Evolutionary conservation across 2,888 invertebrate genomes (phyloP), one percentile per base, ranked within the genome.

Genomic region (Hecatera dysodea): DNA sequence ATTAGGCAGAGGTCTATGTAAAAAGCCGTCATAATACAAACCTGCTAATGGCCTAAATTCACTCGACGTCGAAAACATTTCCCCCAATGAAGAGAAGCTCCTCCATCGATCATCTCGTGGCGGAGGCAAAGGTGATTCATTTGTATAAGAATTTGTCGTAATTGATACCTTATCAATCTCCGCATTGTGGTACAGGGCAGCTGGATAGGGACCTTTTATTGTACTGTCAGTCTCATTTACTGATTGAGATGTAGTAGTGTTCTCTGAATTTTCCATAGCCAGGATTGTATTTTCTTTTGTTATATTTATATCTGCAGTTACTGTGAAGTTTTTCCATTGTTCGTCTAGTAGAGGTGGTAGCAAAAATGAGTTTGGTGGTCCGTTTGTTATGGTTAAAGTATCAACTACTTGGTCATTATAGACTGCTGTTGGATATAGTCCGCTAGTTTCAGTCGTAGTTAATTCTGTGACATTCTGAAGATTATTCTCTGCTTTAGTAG

Each of bases 1-100:
- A 44, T 74, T 91, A 74, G 90, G 90, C 66, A 93, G 76, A 71
- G 92, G 90, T 78, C 85, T 92, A 83, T 94, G 92, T 64, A 95
- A 89, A 90, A 89, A 95, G 67, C 95, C 94, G 81, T 95, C 95
- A 81, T 95, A 95, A 88, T 96, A 95, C 77, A 95, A 92, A 57
- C 95, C 95, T 33, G 95, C 93, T 60, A 95, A 89, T 77, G 95
- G 95, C 84, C 86, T 93, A 79, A 96, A 96, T 81, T 90, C 91
- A 83, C 82, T 87, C 46, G 89, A 80, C 64, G 81, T 84, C 64
- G 82, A 75, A 81, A 79, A 63, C 72, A 83, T 86, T 82, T 88
- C 83, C 76, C 82, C 86, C 70, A 83, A 80, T 81, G 89, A 86
- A 81, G 88, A 85, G 86, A 92, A 91, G 78, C 86, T 87, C 71